These are phyloP conservation scores for Heliothis virescens DNA, from an alignment of 1,140 invertebrate species.

Conservation along the genomic window DNA sequence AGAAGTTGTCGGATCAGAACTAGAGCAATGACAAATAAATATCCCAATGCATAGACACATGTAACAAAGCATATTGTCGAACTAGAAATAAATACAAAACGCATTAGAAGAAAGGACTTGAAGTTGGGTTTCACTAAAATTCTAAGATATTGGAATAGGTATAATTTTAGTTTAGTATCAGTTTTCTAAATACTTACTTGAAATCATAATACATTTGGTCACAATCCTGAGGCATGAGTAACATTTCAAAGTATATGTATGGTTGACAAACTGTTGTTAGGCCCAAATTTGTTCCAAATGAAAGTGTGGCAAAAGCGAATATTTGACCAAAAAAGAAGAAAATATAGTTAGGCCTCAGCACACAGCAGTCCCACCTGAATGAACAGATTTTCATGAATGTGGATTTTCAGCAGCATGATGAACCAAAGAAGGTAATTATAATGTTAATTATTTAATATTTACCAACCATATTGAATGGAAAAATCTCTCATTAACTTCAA, in stretches of 20 bases:
- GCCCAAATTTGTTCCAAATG: constrained; percentile 90
- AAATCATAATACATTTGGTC: constrained; percentile 90
- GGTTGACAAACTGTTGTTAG: constrained; percentile 91
- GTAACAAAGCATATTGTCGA: constrained; percentile 70
- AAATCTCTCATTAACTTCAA: constrained; percentile 81
- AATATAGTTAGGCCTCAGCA: constrained; percentile 88
- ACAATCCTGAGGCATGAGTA: constrained; percentile 90
- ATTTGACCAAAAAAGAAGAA: constrained; percentile 88
- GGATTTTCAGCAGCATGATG: too few species aligned
- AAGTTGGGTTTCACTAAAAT: too few species aligned
- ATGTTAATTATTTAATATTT: too few species aligned
- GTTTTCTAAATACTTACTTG: constrained; percentile 84
- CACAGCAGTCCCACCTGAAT: constrained; percentile 90
- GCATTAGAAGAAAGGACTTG: too few species aligned
- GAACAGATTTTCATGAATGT: constrained; percentile 50
- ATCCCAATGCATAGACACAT: constrained; percentile 75
- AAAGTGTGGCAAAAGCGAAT: constrained; percentile 87
- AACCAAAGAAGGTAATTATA: too few species aligned
- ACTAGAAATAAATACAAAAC: constrained; percentile 60
- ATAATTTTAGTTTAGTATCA: too few species aligned
- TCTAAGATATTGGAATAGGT: too few species aligned
- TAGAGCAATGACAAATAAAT: constrained; percentile 67
- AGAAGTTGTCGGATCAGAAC: constrained; percentile 74
- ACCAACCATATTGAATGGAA: constrained; percentile 82
- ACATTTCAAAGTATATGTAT: constrained; percentile 87